Percentiles rank a stretch among this genome's conserved stretches.
These are phyloP conservation scores for Holcopasites calliopsidis DNA, from an alignment of 1,140 invertebrate species.

Conservation along the genomic window DNA sequence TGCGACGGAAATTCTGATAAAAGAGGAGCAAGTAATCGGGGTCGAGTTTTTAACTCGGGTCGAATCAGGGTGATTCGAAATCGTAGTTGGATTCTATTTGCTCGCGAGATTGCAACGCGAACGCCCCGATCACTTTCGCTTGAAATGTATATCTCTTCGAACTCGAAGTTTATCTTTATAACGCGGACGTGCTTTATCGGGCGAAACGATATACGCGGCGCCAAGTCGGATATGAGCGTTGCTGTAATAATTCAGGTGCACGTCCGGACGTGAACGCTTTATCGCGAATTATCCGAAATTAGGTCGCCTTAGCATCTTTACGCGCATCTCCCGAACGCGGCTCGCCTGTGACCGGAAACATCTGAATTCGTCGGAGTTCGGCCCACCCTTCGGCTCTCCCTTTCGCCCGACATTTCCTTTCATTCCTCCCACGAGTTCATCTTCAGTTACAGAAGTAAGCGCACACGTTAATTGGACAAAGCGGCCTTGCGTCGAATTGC, in stretches of 20 bases:
- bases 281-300: slow-evolving; percentile 45
- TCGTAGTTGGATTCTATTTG: neutral
- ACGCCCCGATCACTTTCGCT: neutral
- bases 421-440: no score
- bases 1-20: no score
- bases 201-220: slow-evolving; percentile 34
- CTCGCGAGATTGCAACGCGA: neutral
- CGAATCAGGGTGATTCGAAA: neutral
- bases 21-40: no score
- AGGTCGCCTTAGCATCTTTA: slow-evolving; percentile 33
- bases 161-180: slow-evolving; percentile 52
- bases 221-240: slow-evolving; percentile 11
- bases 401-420: no score
- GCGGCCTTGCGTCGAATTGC: slow-evolving; percentile 1
- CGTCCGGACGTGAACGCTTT: slow-evolving; percentile 22
- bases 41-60: neutral
- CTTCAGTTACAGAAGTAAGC: no score
- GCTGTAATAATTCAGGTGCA: slow-evolving; percentile 35
- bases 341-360: neutral
- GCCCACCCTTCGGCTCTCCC: no score
- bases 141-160: neutral
- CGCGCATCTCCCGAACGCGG: neutral
- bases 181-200: slow-evolving; percentile 47
- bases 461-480: slow-evolving; percentile 13
- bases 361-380: no score